A percentile compares a stretch with the other conserved stretches of the same genome.
phyloP scores from a whole-genome alignment of 2,797 vertebrate species.

The Alosa sapidissima region DNA sequence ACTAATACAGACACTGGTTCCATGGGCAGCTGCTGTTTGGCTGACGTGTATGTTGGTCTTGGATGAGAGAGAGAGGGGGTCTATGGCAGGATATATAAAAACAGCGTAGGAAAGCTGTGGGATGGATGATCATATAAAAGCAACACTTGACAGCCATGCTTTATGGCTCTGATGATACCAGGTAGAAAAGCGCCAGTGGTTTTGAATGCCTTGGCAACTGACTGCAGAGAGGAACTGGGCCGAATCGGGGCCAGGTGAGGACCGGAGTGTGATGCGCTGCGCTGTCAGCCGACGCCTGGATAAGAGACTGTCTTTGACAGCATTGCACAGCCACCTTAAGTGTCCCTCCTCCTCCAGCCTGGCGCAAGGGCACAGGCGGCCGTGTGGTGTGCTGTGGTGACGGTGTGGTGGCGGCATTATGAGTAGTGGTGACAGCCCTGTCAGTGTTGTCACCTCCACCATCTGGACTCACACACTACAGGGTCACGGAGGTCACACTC shows the following conservation, averaged over 20 bases:
- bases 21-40: too few relatives aligned
- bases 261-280: background rate
- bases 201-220: background rate
- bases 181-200: background rate
- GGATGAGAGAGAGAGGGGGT: too few relatives aligned
- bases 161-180: background rate
- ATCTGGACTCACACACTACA: background rate
- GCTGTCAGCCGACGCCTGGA: background rate
- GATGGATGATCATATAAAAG: background rate
- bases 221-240: background rate
- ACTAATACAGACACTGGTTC: too few relatives aligned
- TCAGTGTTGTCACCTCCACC: background rate
- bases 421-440: conserved; percentile 18
- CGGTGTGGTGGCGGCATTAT: background rate
- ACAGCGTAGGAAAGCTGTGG: background rate
- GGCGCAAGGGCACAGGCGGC: background rate
- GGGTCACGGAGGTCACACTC: background rate
- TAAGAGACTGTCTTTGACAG: background rate
- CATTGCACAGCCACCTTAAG: background rate
- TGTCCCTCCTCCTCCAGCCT: background rate
- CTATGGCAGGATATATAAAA: too few relatives aligned
- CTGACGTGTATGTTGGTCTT: too few relatives aligned
- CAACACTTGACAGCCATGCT: background rate
- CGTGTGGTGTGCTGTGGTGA: background rate
- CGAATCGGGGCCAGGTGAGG: background rate